Evolutionary conservation across 2,113 vertebrate genomes (phyloP), one percentile per base, ranked within the genome.

Genomic region (Elaphurus davidianus): DNA sequence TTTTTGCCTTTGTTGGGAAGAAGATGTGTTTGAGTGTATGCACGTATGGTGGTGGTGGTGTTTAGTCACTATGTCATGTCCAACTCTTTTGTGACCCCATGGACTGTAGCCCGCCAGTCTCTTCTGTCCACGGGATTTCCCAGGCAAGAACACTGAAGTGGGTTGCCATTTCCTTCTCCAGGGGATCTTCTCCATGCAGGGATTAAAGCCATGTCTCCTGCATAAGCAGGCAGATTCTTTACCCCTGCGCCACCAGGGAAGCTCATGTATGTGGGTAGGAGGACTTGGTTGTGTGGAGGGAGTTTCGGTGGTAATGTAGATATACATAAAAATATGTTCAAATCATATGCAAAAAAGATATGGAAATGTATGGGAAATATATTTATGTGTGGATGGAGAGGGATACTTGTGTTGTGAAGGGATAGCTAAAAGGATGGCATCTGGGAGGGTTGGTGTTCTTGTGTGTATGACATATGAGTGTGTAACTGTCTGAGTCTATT

Each of bases 1-100:
- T 55, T 98, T 96, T 93, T 83, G 91, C 45, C 50, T 96, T 95
- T 92, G 43, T 96, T 74, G 55, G 25, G 55, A 83, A 93, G 30
- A 55, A 23, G 50, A 71, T 33, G 36, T 79, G 6, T n/a, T 47
- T 84, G 76, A 85, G 3, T 76, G 27, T 85, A 40, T 71, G 19
- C n/a, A 71, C 13, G 67, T 12, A 71, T 71, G 67, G 30, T 83
- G 36, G 36, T 25, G 36, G 21, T 76, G 71, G 21, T 76, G 40
- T 76, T 43, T 43, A 76, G 40, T 76, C 6, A 12, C 40, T 43
- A 43, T 43, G 23, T 76, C 71, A 76, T 3, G 12, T 14, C 71
- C 71, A 43, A 14, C 71, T 76, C 71, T 76, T 76, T 43, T 43
- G 71, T 3, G 6, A 76, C 71, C 71, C 40, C 36, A 27, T 76